Evolutionary conservation across 2,113 vertebrate genomes (phyloP), one percentile per base, ranked within the genome.

Genomic region (Cephalopterus ornatus): DNA sequence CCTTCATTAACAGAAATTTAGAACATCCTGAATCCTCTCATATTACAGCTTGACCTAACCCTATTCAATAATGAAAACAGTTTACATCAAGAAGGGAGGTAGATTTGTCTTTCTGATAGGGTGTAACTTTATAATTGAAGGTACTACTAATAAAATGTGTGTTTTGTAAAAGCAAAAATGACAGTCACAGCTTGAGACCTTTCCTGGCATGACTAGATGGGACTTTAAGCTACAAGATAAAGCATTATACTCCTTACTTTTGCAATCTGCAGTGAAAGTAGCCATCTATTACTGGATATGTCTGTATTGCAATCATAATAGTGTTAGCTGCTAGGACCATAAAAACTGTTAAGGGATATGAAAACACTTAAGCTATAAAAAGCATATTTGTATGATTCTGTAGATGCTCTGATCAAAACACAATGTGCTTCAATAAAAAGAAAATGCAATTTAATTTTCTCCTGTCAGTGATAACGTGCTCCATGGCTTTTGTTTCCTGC

Each of bases 141-240:
- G 6, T 63, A 44, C 65, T 75, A 39, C 35, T 71, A 52, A 47
- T 52, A 75, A 74, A 92, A 42, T 17, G 14, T 81, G 66, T 30
- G 2, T 77, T n/a, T 78, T 94, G 87, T 79, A 80, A 63, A 86
- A 70, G 66, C 85, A 95, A 91, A 97, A 94, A 68, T 21, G n/a
- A 86, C 42, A 8, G 18, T 85, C 47, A 75, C 41, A 35, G 89
- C 95, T 97, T 89, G 83, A 97, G 89, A 33, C 73, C 56, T 94
- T 97, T 87, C 94, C 83, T 91, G 92, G 77, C 93, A 78, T 97
- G 89, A 96, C 89, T 94, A 97, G 81, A 73, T 92, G 91, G 94
- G 91, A 98, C 97, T 89, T 91, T 3, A 88, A 95, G 97, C 97
- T 98, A 95, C 93, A 95, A 98, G 97, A 96, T 98, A 97, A 98